Conservation (phyloP, 2,113 vertebrate species). For the Carassius gibelio region DNA sequence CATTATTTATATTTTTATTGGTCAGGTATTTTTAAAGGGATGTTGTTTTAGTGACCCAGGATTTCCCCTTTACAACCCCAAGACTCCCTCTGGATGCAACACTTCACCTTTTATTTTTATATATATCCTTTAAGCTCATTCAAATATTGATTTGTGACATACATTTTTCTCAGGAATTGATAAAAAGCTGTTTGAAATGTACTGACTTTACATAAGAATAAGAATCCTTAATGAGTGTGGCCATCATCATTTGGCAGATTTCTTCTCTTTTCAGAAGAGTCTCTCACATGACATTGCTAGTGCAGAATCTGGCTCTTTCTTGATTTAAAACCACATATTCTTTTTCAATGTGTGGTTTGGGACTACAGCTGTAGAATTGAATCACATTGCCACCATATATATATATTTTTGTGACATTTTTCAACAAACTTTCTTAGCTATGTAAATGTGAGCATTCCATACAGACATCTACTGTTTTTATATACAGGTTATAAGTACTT, state of each 20-base stretch:
- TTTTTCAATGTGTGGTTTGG: neutral
- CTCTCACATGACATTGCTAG: neutral
- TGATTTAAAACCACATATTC: slow-evolving; percentile 7
- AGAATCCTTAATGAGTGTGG: neutral
- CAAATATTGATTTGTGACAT: neutral
- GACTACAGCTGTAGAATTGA: slow-evolving; percentile 1
- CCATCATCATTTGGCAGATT: neutral
- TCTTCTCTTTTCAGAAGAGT: slow-evolving; percentile 1
- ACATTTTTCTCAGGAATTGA: neutral
- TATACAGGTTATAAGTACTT: neutral
- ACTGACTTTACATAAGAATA: neutral
- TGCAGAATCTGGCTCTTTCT: neutral
- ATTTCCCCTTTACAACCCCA: neutral
- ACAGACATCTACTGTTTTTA: neutral
- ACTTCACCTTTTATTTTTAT: neutral
- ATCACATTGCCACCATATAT: neutral
- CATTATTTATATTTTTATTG: slow-evolving; percentile 6
- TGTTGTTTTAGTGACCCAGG: neutral
- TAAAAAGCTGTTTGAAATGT: slow-evolving; percentile 1
- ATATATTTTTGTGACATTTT: too few species aligned
- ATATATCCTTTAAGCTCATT: neutral
- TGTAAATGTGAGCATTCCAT: neutral
- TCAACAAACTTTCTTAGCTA: neutral
- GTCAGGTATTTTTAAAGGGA: neutral
- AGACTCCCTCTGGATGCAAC: neutral